These are phyloP conservation scores for Zelostemma sp. DNA, from an alignment of 1,140 invertebrate species.

Conservation along the genomic window DNA sequence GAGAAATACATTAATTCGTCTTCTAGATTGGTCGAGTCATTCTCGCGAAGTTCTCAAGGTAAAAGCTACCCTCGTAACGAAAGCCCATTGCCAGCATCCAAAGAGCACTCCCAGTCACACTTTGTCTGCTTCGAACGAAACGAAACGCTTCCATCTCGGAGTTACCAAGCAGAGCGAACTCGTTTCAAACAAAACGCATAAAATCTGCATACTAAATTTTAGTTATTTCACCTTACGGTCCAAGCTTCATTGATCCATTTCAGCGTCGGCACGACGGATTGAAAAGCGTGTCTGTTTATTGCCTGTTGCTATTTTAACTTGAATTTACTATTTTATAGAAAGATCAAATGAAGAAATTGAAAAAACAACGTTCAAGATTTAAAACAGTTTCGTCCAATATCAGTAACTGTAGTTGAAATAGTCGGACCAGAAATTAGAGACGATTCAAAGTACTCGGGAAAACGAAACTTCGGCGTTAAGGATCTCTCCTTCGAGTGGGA, in stretches of 20 bases:
- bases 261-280: constrained; percentile 32
- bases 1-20: constrained; percentile 36
- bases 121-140: constrained; percentile 37
- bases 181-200: constrained; percentile 44
- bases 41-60: constrained; percentile 41
- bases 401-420: constrained; percentile 9
- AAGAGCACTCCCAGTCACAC: constrained; percentile 43
- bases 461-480: constrained; percentile 33
- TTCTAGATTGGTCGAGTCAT: constrained; percentile 39
- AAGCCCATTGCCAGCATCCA: constrained; percentile 31
- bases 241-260: constrained; percentile 38
- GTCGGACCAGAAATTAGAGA: constrained; percentile 13
- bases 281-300: constrained; percentile 38
- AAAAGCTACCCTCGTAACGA: constrained; percentile 34
- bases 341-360: too few species aligned
- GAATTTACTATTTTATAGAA: too few species aligned
- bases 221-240: constrained; percentile 38
- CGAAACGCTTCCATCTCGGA: constrained; percentile 28
- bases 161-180: constrained; percentile 33
- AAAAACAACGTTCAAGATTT: background rate
- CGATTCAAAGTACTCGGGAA: constrained; percentile 27
- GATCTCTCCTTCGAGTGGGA: constrained; percentile 28
- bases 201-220: constrained; percentile 47
- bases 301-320: background rate
- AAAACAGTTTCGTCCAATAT: constrained; percentile 14